These are phyloP conservation scores for Bombylius discolor DNA, from an alignment of 2,888 invertebrate genomes.

Conservation along the genomic window DNA sequence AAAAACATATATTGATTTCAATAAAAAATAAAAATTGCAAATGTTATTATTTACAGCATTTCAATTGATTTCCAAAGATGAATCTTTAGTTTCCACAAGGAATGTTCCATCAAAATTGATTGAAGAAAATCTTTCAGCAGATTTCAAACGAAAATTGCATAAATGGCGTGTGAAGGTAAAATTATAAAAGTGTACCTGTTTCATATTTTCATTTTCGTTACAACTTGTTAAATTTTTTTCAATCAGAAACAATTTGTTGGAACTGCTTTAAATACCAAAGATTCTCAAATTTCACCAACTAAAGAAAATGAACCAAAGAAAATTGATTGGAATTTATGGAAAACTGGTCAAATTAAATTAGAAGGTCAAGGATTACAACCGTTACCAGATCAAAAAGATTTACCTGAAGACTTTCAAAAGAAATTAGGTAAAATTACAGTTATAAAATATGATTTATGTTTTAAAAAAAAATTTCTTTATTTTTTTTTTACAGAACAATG, in stretches of 20 bases:
- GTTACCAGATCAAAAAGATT: constrained; percentile 48
- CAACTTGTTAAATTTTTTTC: neutral
- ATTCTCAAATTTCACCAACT: constrained; percentile 22
- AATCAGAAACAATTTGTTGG: constrained; percentile 11
- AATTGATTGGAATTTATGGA: constrained; percentile 50
- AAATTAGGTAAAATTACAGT: constrained; percentile 47
- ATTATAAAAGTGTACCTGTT: neutral
- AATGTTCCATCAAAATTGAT: constrained; percentile 26
- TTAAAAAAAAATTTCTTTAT: neutral
- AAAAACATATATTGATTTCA: neutral
- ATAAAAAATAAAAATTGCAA: neutral
- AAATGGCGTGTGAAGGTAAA: constrained; percentile 62
- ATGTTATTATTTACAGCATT: constrained; percentile 13
- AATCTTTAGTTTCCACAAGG: constrained; percentile 23
- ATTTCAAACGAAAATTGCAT: constrained; percentile 69
- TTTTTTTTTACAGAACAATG: constrained; percentile 49
- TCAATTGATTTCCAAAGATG: constrained; percentile 23
- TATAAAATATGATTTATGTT: neutral
- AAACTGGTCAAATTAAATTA: constrained; percentile 37
- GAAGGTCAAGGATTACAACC: constrained; percentile 36
- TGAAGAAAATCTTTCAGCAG: constrained; percentile 62
- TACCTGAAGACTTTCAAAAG: constrained; percentile 70
- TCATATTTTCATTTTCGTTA: neutral
- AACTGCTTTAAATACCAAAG: constrained; percentile 12
- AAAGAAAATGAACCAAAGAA: constrained; percentile 37